Evolutionary conservation across 2,113 vertebrate species (phyloP).

Genomic region (Geothlypis trichas): DNA sequence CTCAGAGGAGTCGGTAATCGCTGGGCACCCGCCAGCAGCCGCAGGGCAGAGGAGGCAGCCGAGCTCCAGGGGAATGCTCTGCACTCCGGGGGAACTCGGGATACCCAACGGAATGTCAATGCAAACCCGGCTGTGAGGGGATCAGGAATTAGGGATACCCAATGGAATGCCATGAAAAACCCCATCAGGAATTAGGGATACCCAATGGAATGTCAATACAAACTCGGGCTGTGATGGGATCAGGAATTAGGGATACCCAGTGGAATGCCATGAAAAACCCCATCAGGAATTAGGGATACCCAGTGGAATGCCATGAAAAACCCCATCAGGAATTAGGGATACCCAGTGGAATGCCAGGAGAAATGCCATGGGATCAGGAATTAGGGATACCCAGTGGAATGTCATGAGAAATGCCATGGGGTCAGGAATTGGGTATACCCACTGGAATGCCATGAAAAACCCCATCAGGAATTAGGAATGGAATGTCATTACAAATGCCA

Average conservation of each 20-base stretch:
- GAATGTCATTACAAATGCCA: no score
- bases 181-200: no score
- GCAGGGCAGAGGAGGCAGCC: neutral
- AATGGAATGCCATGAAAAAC: no score
- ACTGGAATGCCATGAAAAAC: no score
- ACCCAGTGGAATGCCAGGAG: no score
- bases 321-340: no score
- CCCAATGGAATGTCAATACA: no score
- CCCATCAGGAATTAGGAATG: neutral
- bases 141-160: neutral
- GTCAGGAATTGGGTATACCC: neutral
- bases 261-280: no score
- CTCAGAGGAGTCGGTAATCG: constrained; percentile 16
- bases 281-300: no score
- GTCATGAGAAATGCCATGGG: neutral
- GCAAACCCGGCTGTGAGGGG: neutral
- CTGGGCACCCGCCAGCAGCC: neutral
- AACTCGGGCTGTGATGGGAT: no score
- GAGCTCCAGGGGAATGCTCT: neutral
- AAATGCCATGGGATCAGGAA: neutral
- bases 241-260: no score
- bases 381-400: constrained; percentile 40
- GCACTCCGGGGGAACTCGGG: constrained; percentile 54
- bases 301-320: accelerated
- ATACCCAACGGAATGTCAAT: constrained; percentile 21